Percentiles rank a stretch among this genome's conserved stretches.
Conservation (phyloP, 2,888 invertebrate species). For the Cartodere bifasciata region DNA sequence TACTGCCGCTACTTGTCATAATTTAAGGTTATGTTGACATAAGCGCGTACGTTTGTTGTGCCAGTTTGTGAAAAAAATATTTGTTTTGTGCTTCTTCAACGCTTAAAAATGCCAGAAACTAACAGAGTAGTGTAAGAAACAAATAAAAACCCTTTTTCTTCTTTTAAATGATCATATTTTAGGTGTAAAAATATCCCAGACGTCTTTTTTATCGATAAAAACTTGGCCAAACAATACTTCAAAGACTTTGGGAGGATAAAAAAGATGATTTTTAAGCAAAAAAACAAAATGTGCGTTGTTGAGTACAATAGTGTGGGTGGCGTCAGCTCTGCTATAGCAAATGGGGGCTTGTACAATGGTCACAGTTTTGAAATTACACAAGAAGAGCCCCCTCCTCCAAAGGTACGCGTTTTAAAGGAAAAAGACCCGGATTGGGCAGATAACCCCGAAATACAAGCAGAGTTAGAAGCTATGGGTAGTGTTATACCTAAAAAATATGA, state of each 20-base stretch:
- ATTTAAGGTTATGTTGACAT: no score
- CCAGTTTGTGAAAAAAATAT: no score
- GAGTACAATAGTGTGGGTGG: slow-evolving; percentile 51
- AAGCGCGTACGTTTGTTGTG: no score
- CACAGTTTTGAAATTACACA: slow-evolving; percentile 38
- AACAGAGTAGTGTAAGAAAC: no score
- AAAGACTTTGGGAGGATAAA: slow-evolving; percentile 58
- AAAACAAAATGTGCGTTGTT: slow-evolving; percentile 51
- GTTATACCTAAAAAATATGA: slow-evolving; percentile 27
- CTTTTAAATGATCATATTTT: slow-evolving; percentile 9
- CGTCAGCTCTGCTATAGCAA: slow-evolving; percentile 45
- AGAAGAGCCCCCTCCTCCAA: slow-evolving; percentile 7
- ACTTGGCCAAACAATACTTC: slow-evolving; percentile 52
- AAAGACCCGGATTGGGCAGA: slow-evolving; percentile 42
- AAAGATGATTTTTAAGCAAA: slow-evolving; percentile 50
- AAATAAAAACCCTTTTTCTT: no score
- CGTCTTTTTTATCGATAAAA: slow-evolving; percentile 46
- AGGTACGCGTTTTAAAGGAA: slow-evolving; percentile 12
- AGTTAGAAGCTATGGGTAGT: slow-evolving; percentile 52
- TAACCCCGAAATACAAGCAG: slow-evolving; percentile 55
- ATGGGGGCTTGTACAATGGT: slow-evolving; percentile 48
- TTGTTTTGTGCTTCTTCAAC: no score
- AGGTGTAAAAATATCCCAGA: slow-evolving; percentile 56
- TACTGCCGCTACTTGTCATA: no score
- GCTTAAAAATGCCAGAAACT: no score